Evolutionary conservation across 2,888 invertebrate species (phyloP).

Genomic region (Drosophila stalkeri): DNA sequence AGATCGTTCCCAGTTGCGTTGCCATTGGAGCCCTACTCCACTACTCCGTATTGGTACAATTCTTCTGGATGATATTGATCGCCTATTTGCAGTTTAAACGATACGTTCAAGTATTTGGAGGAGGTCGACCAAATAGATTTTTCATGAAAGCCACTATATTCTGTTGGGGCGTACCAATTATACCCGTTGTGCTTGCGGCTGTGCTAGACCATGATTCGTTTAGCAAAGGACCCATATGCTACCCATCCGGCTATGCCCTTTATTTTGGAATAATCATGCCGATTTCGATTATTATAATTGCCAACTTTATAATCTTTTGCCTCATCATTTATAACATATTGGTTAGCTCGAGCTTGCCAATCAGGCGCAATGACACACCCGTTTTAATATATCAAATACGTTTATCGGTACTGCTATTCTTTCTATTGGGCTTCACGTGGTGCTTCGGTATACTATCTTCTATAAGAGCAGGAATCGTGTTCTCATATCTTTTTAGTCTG

Average conservation of each 20-base stretch:
- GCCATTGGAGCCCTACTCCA: conserved; percentile 88
- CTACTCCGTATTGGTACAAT: conserved; percentile 89
- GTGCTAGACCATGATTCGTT: conserved; percentile 86
- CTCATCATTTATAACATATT: conserved; percentile 86
- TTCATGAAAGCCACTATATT: conserved; percentile 88
- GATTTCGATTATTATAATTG: conserved; percentile 86
- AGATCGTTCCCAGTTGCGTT: conserved; percentile 86
- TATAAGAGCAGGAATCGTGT: conserved; percentile 85
- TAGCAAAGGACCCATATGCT: conserved; percentile 86
- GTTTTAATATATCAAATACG: conserved; percentile 86
- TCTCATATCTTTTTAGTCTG: conserved; percentile 88
- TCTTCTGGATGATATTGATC: conserved; percentile 90
- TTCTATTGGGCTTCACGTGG: conserved; percentile 88
- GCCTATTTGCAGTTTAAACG: conserved; percentile 89
- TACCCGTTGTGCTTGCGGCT: conserved; percentile 86
- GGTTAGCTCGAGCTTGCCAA: conserved; percentile 86
- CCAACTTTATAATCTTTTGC: conserved; percentile 87
- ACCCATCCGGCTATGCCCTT: conserved; percentile 86
- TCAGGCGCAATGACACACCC: conserved; percentile 82
- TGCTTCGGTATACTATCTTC: conserved; percentile 87
- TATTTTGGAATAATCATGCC: conserved; percentile 86
- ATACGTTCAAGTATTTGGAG: conserved; percentile 88
- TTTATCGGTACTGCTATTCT: conserved; percentile 87
- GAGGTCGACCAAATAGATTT: conserved; percentile 87
- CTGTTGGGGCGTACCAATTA: conserved; percentile 88